phyloP scores from a whole-genome alignment of 2,797 vertebrate genomes.

The Fratercula arctica region DNA sequence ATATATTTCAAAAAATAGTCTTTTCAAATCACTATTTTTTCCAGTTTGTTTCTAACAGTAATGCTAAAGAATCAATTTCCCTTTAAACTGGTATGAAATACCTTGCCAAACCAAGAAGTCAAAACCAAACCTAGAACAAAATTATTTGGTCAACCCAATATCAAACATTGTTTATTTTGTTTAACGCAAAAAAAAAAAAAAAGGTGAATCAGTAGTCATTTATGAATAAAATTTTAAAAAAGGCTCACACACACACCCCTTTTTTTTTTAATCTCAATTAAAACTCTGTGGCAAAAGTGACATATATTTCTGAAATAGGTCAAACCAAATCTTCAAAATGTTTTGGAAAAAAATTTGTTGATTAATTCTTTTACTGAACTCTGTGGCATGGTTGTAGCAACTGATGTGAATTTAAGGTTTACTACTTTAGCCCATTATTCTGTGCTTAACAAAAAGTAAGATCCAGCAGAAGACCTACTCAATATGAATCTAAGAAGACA shows the following conservation, averaged over 20 bases:
- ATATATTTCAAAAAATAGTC: background rate
- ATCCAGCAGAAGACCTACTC: background rate
- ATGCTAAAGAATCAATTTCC: background rate
- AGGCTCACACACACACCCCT: background rate
- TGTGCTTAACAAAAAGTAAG: background rate
- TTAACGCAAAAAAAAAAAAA: background rate
- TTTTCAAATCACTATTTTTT: background rate
- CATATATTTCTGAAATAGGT: background rate
- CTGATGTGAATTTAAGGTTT: background rate
- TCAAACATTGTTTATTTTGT: background rate
- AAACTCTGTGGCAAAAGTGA: background rate
- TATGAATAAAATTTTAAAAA: background rate
- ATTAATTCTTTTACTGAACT: background rate
- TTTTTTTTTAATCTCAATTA: background rate
- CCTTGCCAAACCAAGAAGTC: background rate
- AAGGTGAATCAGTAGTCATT: background rate
- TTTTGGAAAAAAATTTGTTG: rapidly evolving
- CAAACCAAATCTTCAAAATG: background rate
- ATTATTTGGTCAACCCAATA: background rate
- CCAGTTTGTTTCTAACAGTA: background rate
- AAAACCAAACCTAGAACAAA: background rate
- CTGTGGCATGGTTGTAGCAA: background rate
- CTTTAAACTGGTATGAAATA: background rate
- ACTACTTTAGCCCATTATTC: background rate
- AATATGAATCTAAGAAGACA: background rate